Evolutionary conservation across 1,140 invertebrate genomes (phyloP).

Genomic region (Lucilia sericata): DNA sequence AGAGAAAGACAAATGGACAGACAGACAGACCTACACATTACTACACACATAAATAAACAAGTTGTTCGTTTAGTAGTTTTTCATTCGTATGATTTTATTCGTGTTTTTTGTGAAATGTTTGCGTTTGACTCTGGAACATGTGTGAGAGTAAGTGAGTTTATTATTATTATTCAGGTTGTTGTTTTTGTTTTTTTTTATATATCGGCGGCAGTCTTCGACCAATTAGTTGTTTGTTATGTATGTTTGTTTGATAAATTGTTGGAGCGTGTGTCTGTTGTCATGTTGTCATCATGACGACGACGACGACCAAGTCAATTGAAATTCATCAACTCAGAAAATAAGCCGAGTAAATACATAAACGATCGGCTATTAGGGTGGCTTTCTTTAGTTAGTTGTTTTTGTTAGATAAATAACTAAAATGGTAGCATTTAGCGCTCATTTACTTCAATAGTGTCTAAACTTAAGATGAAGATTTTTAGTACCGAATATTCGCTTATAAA

Average conservation of each 20-base stretch:
- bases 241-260: constrained; percentile 31
- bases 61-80: constrained; percentile 31
- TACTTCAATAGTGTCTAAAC: too few species aligned
- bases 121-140: not conserved
- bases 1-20: not conserved
- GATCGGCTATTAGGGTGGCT: not conserved
- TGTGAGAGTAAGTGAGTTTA: not conserved
- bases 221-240: constrained; percentile 37
- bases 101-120: not conserved
- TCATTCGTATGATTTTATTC: constrained; percentile 12
- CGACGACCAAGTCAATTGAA: constrained; percentile 3
- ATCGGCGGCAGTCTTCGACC: constrained; percentile 10
- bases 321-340: constrained; percentile 1
- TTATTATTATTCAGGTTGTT: not conserved
- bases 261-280: constrained; percentile 31
- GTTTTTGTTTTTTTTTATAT: not conserved
- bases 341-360: not conserved
- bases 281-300: not conserved
- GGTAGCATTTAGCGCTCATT: too few species aligned
- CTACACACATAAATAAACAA: not conserved
- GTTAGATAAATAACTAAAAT: not conserved
- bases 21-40: not conserved
- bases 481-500: too few species aligned
- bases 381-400: not conserved
- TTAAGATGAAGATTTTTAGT: too few species aligned